These are phyloP conservation scores for Baronia brevicornis DNA, from an alignment of 2,888 invertebrate species.

Conservation along the genomic window DNA sequence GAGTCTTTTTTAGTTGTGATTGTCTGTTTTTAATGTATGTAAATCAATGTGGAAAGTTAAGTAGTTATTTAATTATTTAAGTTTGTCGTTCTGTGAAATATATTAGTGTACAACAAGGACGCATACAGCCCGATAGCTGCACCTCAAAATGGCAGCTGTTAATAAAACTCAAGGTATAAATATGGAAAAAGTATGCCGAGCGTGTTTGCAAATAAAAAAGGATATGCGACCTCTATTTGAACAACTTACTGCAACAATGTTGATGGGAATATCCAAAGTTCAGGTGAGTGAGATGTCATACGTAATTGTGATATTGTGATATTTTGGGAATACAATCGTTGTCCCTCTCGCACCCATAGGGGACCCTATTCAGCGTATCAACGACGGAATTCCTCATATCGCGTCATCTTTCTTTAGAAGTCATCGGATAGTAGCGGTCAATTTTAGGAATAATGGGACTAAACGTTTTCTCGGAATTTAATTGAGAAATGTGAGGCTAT, in stretches of 20 bases:
- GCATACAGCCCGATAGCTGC: conserved; percentile 47
- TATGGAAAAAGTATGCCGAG: conserved; percentile 78
- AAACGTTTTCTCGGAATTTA: conserved; percentile 49
- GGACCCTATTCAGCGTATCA: conserved; percentile 28
- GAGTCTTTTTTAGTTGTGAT: conserved; percentile 7
- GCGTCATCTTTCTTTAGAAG: conserved; percentile 69
- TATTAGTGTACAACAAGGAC: conserved; percentile 49
- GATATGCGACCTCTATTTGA: conserved; percentile 80
- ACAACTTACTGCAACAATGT: conserved; percentile 78
- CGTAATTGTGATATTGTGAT: conserved; percentile 34
- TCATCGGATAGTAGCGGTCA: conserved; percentile 36
- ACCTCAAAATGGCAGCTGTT: conserved; percentile 63
- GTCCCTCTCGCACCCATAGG: conserved; percentile 52
- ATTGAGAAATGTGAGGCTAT: conserved; percentile 59
- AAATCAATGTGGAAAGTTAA: neutral
- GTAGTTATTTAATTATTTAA: neutral
- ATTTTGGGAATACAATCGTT: conserved; percentile 56
- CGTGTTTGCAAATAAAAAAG: conserved; percentile 78
- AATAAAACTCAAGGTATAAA: conserved; percentile 49
- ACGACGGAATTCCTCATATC: conserved; percentile 37
- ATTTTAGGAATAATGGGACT: conserved; percentile 44
- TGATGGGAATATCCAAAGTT: conserved; percentile 78
- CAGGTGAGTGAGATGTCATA: conserved; percentile 69
- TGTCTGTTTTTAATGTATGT: conserved; percentile 1
- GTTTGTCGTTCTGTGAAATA: conserved; percentile 2